Conservation (phyloP, 2,888 invertebrate species). For the Heliconius hortense region DNA sequence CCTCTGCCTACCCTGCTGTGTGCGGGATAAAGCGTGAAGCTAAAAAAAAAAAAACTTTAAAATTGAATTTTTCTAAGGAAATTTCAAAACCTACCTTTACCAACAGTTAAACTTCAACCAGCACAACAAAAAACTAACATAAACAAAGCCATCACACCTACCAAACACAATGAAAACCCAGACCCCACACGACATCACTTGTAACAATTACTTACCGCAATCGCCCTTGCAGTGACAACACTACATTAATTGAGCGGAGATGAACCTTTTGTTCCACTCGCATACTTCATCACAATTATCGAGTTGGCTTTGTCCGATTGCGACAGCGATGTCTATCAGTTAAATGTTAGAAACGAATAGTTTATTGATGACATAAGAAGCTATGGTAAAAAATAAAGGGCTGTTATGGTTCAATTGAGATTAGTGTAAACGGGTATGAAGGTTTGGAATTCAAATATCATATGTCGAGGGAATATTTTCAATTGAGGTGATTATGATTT, state of each 20-base stretch:
- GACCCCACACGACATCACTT: slow-evolving; percentile 28
- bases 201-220: slow-evolving; percentile 28
- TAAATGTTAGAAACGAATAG: slow-evolving; percentile 7
- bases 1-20: too few species aligned
- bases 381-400: background rate
- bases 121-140: background rate
- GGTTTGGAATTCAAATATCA: background rate
- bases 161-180: slow-evolving; percentile 5
- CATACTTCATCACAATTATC: slow-evolving; percentile 37
- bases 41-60: too few species aligned
- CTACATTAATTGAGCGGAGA: slow-evolving; percentile 36
- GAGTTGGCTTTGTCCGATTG: slow-evolving; percentile 36
- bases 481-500: background rate
- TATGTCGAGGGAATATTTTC: background rate
- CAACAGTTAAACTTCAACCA: background rate
- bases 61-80: background rate
- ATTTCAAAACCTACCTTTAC: background rate
- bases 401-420: background rate
- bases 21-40: too few species aligned
- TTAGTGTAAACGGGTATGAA: background rate
- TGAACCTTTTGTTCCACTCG: slow-evolving; percentile 39
- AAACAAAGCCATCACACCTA: slow-evolving; percentile 19
- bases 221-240: slow-evolving; percentile 34
- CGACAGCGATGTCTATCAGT: slow-evolving; percentile 36
- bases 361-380: slow-evolving; percentile 19